Base-by-base conservation (phyloP, 1,140 invertebrate genomes). In the Caligus rogercresseyi region DNA sequence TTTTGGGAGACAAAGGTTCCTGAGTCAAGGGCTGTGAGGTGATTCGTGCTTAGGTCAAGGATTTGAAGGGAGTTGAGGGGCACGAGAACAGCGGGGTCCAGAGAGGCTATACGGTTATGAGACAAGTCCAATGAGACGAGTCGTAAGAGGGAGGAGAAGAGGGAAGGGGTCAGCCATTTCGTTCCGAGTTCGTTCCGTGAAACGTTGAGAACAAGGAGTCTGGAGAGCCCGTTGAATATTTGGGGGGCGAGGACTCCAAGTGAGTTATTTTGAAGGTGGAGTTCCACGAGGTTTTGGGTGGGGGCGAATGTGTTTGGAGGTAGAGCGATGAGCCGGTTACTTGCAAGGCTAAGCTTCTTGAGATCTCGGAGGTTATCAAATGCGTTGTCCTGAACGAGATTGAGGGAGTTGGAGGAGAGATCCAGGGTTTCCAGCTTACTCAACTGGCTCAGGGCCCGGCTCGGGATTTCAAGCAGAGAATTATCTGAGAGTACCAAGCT, bases 181-280 rank as follows among this genome's bases (percentile, higher is more conserved):
- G 51, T 31, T 52, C 43, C 61, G 23, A 70, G 63, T 43, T 66
- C 65, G 53, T 68, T 70, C 20, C 66, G 68, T 43, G 67, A 85
- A 25, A 93, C 74, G 70, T 89, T 86, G 3, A 92, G 71, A 1
- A 85, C 86, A 69, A 90, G 86, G 52, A 93, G 74, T 71, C 90
- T 90, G 71, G 88, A 87, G 1, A 91, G 75, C 0, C 85, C 83
- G 65, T 86, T 69, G 69, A 93, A 92, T 1, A 88, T 83, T 69
- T 87, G 52, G 24, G 67, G 62, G 19, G 69, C 69, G 18, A 74
- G 26, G 21, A 64, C 68, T 1, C 61, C 67, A 25, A 74, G 55
- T 18, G 84, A 83, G 71, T 93, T 93, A 69, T 90, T 87, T 65
- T 86, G 79, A 55, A 93, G 72, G 71, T 89, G 84, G 20, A 94